phyloP scores from a whole-genome alignment of 2,113 vertebrate species.

The Rattus rattus region DNA sequence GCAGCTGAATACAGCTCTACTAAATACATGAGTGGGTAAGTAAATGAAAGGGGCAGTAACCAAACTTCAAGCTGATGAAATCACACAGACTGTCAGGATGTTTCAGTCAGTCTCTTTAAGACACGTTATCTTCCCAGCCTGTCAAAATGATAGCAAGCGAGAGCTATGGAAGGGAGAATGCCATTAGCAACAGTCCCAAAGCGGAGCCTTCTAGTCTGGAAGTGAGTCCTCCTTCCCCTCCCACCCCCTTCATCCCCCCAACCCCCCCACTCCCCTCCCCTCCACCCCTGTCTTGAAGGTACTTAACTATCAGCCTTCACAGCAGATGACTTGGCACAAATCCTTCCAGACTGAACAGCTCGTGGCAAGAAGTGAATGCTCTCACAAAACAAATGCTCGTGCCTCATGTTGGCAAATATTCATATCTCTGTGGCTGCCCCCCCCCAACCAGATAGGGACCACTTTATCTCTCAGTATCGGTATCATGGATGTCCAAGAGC shows the following conservation, averaged over 20 bases:
- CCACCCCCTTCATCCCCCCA: too few relatives aligned
- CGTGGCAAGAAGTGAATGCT: background rate
- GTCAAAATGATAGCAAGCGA: constrained; percentile 51
- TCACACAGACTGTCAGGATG: background rate
- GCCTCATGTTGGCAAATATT: background rate
- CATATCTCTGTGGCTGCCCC: background rate
- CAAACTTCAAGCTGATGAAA: background rate
- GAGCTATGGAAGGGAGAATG: rapidly evolving
- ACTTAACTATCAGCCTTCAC: constrained; percentile 29
- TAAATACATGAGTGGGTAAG: background rate
- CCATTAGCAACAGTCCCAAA: background rate
- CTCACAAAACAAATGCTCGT: background rate
- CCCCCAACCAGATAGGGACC: background rate
- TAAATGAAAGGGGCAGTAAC: background rate
- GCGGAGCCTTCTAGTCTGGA: constrained; percentile 32
- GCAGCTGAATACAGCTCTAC: background rate
- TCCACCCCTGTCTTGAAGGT: background rate
- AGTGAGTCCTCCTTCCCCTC: background rate
- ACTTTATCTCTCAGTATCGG: background rate
- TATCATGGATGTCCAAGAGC: background rate
- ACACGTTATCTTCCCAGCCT: constrained; percentile 28
- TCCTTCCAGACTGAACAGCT: constrained; percentile 47
- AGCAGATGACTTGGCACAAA: constrained; percentile 31
- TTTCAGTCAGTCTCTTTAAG: background rate
- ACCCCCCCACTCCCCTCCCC: too few relatives aligned